These are phyloP conservation scores for Stramonita haemastoma DNA, from an alignment of 2,888 invertebrate genomes.

Conservation along the genomic window DNA sequence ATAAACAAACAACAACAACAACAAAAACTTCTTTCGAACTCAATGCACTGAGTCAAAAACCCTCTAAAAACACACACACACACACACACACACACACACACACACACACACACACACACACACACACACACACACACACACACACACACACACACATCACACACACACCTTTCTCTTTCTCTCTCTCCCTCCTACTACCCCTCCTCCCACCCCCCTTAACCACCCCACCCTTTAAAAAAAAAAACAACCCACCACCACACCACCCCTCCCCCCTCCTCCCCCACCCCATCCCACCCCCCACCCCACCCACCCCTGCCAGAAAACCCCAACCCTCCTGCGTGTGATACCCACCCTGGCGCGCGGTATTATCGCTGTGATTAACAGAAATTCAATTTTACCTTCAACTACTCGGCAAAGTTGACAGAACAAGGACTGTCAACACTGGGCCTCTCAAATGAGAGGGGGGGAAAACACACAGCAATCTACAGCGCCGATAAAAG, in stretches of 20 bases:
- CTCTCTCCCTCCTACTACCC: neutral
- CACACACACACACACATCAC: neutral
- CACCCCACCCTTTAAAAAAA: too few species aligned
- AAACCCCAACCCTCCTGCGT: neutral
- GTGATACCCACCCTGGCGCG: conserved; percentile 7
- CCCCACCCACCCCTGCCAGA: too few species aligned
- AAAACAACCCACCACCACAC: too few species aligned
- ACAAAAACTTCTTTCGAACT: too few species aligned
- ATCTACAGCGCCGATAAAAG: conserved; percentile 6
- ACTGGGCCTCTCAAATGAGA: neutral
- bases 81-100: neutral
- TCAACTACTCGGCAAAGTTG: neutral
- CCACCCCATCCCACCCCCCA: too few species aligned
- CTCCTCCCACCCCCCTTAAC: neutral
- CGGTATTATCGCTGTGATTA: conserved; percentile 1
- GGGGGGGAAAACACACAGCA: neutral
- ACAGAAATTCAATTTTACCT: conserved; percentile 14
- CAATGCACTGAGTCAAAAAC: too few species aligned
- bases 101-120: neutral
- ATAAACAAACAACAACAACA: too few species aligned
- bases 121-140: neutral
- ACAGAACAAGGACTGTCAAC: neutral
- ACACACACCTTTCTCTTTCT: neutral
- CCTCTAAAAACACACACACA: neutral
- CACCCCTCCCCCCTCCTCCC: too few species aligned